Base-by-base conservation (phyloP, 2,797 vertebrate species). In the Choloepus didactylus region DNA sequence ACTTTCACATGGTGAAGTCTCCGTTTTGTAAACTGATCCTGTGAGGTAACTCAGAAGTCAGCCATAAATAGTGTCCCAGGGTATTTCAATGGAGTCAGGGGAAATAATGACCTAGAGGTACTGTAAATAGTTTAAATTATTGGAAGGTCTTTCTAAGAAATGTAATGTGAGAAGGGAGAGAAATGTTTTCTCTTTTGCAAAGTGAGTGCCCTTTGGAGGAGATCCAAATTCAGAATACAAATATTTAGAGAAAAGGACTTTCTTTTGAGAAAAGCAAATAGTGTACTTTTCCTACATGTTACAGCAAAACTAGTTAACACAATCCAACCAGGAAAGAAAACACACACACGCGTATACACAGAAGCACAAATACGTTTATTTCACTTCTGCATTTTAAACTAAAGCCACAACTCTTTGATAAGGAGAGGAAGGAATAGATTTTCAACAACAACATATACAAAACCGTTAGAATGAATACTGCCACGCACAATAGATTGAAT, bases 91-190 rank as follows among this genome's bases (percentile, higher is more conserved):
- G 96, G 97, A 98, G 95, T 97, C 95, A 3, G 82, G 95, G 93
- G 98, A 98, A 98, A 97, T 97, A 97, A 97, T 97, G 98, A 97
- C 96, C 97, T 97, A 91, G 95, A 97, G 97, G 97, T 94, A 97
- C 93, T 98, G 96, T 97, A 98, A 98, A 98, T 98, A 98, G 97
- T 98, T 98, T 97, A 98, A 98, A 98, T 98, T 98, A 97, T 95
- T 97, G 93, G 97, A 97, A 98, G 94, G 95, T 97, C 97, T 98
- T 98, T 97, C 98, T 97, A 97, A 97, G 96, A 98, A 98, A 97
- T 96, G 84, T 98, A 97, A 98, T 93, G 94, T 4, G 75, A 97
- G 97, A 98, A 96, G 89, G 85, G 96, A 97, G 93, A 92, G 21
- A 92, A 89, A 95, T 91, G 5, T 0, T 91, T 95, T 96, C 96